A percentile compares a stretch with the other conserved stretches of the same genome.
These are phyloP conservation scores for Andrena bucephala DNA, from an alignment of 2,888 invertebrate species.

Conservation along the genomic window DNA sequence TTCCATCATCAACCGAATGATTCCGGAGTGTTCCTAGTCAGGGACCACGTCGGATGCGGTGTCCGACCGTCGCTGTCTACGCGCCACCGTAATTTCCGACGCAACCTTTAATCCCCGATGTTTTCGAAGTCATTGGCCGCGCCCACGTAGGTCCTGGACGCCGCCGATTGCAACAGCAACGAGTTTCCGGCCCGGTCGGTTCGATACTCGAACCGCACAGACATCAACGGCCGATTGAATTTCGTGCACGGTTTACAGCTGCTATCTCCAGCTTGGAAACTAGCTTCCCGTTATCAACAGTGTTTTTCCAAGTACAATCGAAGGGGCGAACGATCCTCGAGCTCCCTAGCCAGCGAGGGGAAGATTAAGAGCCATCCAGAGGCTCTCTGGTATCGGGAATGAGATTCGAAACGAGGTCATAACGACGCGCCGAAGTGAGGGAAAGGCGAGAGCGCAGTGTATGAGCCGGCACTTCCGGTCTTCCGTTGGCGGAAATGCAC, in stretches of 20 bases:
- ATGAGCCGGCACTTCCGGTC: slow-evolving; percentile 66
- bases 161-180: slow-evolving; percentile 36
- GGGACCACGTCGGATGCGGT: background rate
- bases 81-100: slow-evolving; percentile 39
- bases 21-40: no score
- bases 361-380: background rate
- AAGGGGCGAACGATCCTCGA: background rate
- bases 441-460: slow-evolving; percentile 32
- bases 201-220: slow-evolving; percentile 7
- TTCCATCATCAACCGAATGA: no score
- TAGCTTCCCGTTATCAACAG: background rate
- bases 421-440: slow-evolving; percentile 5
- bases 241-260: background rate
- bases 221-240: background rate
- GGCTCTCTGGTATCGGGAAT: background rate
- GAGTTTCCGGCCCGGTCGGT: slow-evolving; percentile 42
- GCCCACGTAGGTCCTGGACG: slow-evolving; percentile 53
- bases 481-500: slow-evolving; percentile 66
- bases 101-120: slow-evolving; percentile 56
- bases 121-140: slow-evolving; percentile 65
- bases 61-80: slow-evolving; percentile 4
- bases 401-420: background rate
- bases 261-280: background rate
- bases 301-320: no score
- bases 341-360: slow-evolving; percentile 34